Base-by-base conservation (phyloP, 1,140 invertebrate species). In the Muscidifurax raptorellus region DNA sequence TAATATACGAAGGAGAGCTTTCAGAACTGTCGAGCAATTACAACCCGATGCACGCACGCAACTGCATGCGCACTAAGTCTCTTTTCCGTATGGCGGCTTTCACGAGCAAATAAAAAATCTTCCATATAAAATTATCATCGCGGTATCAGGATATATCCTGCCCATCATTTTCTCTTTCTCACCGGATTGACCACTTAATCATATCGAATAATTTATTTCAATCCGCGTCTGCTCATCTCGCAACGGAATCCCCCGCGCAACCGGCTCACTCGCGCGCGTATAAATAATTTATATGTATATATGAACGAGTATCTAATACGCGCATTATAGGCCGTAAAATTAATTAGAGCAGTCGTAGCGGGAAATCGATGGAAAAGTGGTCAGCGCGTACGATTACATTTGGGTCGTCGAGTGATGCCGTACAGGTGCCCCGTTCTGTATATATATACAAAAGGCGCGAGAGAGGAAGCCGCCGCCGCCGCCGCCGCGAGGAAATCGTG, bases 261-360 rank as follows among this genome's bases (percentile, higher is more conserved):
- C 52, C 36, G 36, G 36, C 36, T 36, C 36, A 6, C 52, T 59
- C 52, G 52, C 52, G 5, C 22, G 10, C 18, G 28, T 30, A 27
- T 30, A 71, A 69, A 69, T 69, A 69, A 69, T 69, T 74, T 74
- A 74, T 69, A n/a, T n/a, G n/a, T n/a, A n/a, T n/a, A n/a, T n/a
- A n/a, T n/a, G n/a, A n/a, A n/a, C n/a, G n/a, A n/a, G n/a, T n/a
- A n/a, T n/a, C n/a, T n/a, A 67, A 67, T 69, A 12, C 67, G 7
- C 67, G 67, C 25, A 27, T 7, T n/a, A 64, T 25, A 32, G 44
- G 22, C 52, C 74, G 74, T 76, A 76, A 76, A 52, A 76, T 76
- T 76, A 76, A 76, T 76, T 52, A 40, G 74, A 52, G 74, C 74
- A 69, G 25, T 28, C 44, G 36, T 12, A 32, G n/a, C 22, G 74